Evolutionary conservation across 2,888 invertebrate genomes (phyloP).

Genomic region (Leptinotarsa tumamoca): DNA sequence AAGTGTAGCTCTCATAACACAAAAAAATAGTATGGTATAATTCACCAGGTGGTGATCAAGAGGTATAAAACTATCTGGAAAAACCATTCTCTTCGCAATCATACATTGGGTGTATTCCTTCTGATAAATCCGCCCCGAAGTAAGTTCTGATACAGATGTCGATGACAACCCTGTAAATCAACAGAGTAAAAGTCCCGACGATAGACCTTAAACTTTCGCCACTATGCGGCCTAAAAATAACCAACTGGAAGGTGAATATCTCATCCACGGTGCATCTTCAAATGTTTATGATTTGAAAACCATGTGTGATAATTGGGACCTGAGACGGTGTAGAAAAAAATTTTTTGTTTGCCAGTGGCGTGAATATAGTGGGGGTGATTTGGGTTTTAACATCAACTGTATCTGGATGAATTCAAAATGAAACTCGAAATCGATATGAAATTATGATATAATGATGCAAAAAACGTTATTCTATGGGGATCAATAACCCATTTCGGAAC

Average conservation of each 20-base stretch:
- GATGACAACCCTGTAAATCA: slow-evolving; percentile 30
- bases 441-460: too few species aligned
- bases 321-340: slow-evolving; percentile 12
- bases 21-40: too few species aligned
- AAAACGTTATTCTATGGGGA: too few species aligned
- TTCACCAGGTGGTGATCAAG: too few species aligned
- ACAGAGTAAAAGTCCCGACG: slow-evolving; percentile 35
- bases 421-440: too few species aligned
- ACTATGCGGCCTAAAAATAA: slow-evolving; percentile 36
- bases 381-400: neutral
- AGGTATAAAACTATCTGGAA: too few species aligned
- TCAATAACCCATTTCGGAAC: too few species aligned
- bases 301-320: slow-evolving; percentile 31
- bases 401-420: too few species aligned
- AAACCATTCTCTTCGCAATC: neutral
- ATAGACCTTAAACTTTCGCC: slow-evolving; percentile 41
- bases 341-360: slow-evolving; percentile 9
- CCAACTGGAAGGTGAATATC: slow-evolving; percentile 32
- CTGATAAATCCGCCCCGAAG: neutral
- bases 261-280: slow-evolving; percentile 26
- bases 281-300: slow-evolving; percentile 35
- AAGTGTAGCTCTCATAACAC: too few species aligned
- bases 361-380: neutral
- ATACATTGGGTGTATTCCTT: neutral
- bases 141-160: slow-evolving; percentile 30